A percentile compares a stretch with the other conserved stretches of the same genome.
Conservation (phyloP, 2,797 vertebrate species). For the Astyanax mexicanus region DNA sequence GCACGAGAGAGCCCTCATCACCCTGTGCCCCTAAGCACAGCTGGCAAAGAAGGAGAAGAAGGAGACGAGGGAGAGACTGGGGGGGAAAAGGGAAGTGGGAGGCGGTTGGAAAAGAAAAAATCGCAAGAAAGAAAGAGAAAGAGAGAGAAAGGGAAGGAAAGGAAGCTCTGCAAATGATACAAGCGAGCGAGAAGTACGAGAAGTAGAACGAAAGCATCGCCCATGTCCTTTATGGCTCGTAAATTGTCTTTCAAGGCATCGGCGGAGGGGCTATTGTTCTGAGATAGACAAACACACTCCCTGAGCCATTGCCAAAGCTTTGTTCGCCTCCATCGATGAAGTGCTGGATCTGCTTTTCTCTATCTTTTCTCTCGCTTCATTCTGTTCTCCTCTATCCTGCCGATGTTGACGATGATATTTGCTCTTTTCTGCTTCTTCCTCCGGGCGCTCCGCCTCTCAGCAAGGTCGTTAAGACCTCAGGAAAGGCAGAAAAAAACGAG, state of each 20-base stretch:
- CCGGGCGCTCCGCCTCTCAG: constrained; percentile 14
- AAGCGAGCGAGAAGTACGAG: constrained; percentile 7
- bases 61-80: constrained; percentile 35
- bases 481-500: constrained; percentile 15
- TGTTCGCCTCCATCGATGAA: constrained; percentile 53
- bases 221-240: constrained; percentile 74
- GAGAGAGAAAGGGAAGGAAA: not conserved
- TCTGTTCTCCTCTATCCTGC: constrained; percentile 41
- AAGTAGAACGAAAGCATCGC: constrained; percentile 51
- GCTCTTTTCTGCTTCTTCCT: not conserved
- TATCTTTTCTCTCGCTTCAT: constrained; percentile 45
- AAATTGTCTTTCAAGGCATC: constrained; percentile 71
- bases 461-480: constrained; percentile 10
- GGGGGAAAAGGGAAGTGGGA: no score
- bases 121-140: not conserved
- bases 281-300: constrained; percentile 73
- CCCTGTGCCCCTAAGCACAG: constrained; percentile 76
- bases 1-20: constrained; percentile 77
- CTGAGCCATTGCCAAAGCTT: constrained; percentile 44
- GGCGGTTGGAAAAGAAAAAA: constrained; percentile 29
- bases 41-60: constrained; percentile 66
- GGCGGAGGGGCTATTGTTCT: constrained; percentile 73
- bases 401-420: constrained; percentile 15
- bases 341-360: constrained; percentile 33
- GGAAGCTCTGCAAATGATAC: not conserved